Conservation (phyloP, 2,888 invertebrate species). For the Drosophila neonasuta region DNA sequence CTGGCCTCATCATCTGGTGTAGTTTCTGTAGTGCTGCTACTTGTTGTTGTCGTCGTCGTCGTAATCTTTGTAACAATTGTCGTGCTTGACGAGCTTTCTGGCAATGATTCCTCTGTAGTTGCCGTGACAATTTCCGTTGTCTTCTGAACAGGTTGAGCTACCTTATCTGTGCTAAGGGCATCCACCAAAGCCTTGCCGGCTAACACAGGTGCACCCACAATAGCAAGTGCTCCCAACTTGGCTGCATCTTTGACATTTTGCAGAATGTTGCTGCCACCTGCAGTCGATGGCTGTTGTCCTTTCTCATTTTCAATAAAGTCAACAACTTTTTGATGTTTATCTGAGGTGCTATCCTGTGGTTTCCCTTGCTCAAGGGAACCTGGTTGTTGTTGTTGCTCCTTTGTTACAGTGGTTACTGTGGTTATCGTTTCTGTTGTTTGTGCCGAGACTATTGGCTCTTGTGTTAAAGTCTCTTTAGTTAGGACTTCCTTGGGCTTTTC, state of each 20-base stretch:
- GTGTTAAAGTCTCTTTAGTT: constrained; percentile 4
- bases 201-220: constrained; percentile 93
- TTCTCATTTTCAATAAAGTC: constrained; percentile 71
- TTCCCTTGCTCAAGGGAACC: constrained; percentile 38
- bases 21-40: constrained; percentile 29
- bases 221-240: constrained; percentile 92
- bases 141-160: constrained; percentile 54
- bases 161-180: constrained; percentile 86
- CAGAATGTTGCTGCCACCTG: constrained; percentile 52
- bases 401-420: constrained; percentile 26
- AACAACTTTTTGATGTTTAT: constrained; percentile 57
- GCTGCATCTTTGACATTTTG: constrained; percentile 86
- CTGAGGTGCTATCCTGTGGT: constrained; percentile 14
- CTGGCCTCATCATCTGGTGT: constrained; percentile 61
- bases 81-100: constrained; percentile 30
- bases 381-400: constrained; percentile 33
- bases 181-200: constrained; percentile 94
- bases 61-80: constrained; percentile 54
- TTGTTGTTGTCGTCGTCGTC: constrained; percentile 53
- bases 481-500: constrained; percentile 4
- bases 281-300: constrained; percentile 9
- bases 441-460: constrained; percentile 17
- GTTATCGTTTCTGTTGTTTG: constrained; percentile 39
- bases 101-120: constrained; percentile 15
- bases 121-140: constrained; percentile 32